Percentiles rank a stretch among this genome's conserved stretches.
Evolutionary conservation across 2,888 invertebrate genomes (phyloP).

Genomic region (Philereme transversata): DNA sequence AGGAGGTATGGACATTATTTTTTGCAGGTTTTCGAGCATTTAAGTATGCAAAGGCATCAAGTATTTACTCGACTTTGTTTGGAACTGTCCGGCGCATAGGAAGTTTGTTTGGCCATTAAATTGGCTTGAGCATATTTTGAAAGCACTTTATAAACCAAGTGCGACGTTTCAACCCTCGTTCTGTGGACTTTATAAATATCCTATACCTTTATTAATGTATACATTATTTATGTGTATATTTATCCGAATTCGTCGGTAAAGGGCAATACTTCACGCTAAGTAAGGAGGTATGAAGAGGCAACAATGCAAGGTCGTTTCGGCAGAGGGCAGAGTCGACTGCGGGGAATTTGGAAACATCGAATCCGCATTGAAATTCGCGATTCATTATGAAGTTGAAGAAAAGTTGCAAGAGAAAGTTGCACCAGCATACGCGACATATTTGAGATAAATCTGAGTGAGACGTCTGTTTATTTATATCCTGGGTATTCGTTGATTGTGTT

Average conservation of each 20-base stretch:
- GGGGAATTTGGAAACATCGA: constrained; percentile 47
- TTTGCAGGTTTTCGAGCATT: constrained; percentile 1
- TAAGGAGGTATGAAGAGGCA: constrained; percentile 44
- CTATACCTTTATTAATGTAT: neutral
- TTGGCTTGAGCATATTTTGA: neutral
- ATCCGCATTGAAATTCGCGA: constrained; percentile 37
- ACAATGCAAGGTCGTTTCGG: constrained; percentile 68
- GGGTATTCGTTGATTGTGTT: constrained; percentile 69
- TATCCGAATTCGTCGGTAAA: constrained; percentile 43
- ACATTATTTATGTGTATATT: constrained; percentile 5
- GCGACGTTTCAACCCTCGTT: neutral
- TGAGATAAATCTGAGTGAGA: constrained; percentile 61
- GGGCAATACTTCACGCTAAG: constrained; percentile 49
- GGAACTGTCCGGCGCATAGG: constrained; percentile 28
- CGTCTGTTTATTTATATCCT: constrained; percentile 69
- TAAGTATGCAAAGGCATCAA: constrained; percentile 23
- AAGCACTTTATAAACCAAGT: neutral
- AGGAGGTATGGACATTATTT: neutral
- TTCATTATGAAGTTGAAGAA: constrained; percentile 31
- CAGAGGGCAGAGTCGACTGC: constrained; percentile 52
- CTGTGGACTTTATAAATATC: constrained; percentile 38
- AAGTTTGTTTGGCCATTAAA: constrained; percentile 9
- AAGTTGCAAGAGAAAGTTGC: constrained; percentile 51
- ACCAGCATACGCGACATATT: constrained; percentile 49
- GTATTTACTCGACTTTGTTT: constrained; percentile 45